Evolutionary conservation across 2,113 vertebrate species (phyloP).

Genomic region (Sinocyclocheilus maitianheensis): DNA sequence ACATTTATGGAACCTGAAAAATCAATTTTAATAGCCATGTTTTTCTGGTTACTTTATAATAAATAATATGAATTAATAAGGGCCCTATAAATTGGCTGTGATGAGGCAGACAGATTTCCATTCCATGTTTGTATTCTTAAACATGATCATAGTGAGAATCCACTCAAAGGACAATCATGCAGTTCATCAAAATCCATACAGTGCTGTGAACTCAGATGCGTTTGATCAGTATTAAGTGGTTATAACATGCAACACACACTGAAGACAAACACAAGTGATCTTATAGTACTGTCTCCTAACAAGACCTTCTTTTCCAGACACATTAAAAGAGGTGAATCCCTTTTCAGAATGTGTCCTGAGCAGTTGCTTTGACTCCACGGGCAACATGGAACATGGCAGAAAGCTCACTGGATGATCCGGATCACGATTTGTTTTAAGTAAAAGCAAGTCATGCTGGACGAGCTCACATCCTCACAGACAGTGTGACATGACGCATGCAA

Average conservation of each 20-base stretch:
- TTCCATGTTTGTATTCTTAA: constrained; percentile 34
- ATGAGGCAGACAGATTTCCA: constrained; percentile 1
- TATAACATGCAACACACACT: constrained; percentile 6
- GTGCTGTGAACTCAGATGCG: neutral
- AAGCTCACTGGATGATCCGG: neutral
- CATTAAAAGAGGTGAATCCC: neutral
- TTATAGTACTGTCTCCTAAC: neutral
- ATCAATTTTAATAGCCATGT: neutral
- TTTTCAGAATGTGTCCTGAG: neutral
- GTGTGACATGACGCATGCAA: constrained; percentile 51
- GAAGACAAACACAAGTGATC: neutral
- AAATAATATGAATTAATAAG: too few relatives aligned
- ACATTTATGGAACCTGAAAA: neutral
- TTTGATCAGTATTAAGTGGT: neutral
- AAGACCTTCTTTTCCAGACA: neutral
- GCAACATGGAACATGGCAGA: neutral
- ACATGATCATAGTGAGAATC: constrained; percentile 26
- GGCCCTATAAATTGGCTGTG: neutral
- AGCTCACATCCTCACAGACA: constrained; percentile 34
- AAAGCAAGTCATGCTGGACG: constrained; percentile 37
- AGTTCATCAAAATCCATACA: neutral
- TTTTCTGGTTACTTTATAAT: neutral
- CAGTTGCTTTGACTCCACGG: neutral
- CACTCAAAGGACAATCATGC: neutral
- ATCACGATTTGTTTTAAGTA: neutral